Evolutionary conservation across 2,113 vertebrate species (phyloP).

Genomic region (Apistogramma diplotaenia): DNA sequence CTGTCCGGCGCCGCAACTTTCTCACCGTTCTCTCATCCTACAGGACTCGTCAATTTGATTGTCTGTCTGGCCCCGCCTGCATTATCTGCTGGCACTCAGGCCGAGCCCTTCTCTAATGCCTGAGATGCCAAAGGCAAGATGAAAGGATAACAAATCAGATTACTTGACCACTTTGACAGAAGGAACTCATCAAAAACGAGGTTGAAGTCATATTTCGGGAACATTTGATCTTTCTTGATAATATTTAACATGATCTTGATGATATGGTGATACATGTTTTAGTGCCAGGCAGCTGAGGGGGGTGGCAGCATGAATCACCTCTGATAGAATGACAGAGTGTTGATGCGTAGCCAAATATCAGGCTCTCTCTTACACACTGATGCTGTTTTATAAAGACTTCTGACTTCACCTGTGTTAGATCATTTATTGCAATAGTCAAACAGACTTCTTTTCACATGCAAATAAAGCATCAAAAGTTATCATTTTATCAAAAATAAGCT

Average conservation of each 20-base stretch:
- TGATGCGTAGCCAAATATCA: no score
- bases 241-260: background rate
- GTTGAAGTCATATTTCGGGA: background rate
- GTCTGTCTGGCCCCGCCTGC: slow-evolving; percentile 38
- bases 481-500: background rate
- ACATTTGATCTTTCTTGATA: background rate
- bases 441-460: no score
- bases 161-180: background rate
- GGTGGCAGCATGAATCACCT: background rate
- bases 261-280: background rate
- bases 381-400: no score
- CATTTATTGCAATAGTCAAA: no score
- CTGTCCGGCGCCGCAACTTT: slow-evolving; percentile 50
- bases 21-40: slow-evolving; percentile 43
- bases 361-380: no score
- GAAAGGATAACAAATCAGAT: slow-evolving; percentile 26
- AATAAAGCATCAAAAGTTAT: background rate
- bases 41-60: slow-evolving; percentile 33
- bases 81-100: slow-evolving; percentile 48
- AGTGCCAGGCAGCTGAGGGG: background rate
- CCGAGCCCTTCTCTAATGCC: background rate
- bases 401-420: no score
- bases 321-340: background rate
- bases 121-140: background rate
- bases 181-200: background rate